Base-by-base conservation (phyloP, 2,797 vertebrate genomes). In the Helicolenus hilgendorfi region DNA sequence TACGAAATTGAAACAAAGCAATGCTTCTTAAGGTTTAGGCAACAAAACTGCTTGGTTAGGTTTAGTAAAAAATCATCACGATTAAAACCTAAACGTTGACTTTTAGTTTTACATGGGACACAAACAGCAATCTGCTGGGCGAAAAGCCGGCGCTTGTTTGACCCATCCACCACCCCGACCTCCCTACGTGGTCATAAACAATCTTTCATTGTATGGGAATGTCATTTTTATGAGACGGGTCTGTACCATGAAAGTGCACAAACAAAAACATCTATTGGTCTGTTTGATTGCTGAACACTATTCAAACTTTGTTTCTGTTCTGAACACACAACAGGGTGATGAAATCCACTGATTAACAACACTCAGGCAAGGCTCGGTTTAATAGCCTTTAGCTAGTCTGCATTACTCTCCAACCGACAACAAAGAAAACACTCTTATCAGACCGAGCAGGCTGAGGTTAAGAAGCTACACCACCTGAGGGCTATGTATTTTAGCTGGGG, bases 341-440 rank as follows among this genome's bases (percentile, higher is more conserved):
- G 83, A 91, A 94, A 93, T 92, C 88, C 93, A 77, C 87, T 71
- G 92, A 96, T 94, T 93, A 96, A 85, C 89, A 90, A 78, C 76
- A 83, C 71, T 72, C 65, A 62, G 86, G 79, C 81, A 80, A 86
- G 87, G 88, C 89, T 94, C n/a, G 79, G 80, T 94, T 95, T 91
- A 93, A 90, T 91, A 92, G 93, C 92, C 72, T 95, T 92, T 85
- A 93, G 92, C 92, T 76, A 88, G 90, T 92, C 92, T 91, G 80
- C 87, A 87, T 92, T 90, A 91, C 92, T 92, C 81, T 93, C 83
- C 79, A 90, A 82, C 83, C 80, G 82, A 94, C 91, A 94, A 96
- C 95, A 95, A 96, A 95, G 92, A n/a, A 85, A 89, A 84, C 85
- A 83, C 77, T 94, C 89, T 97, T 97, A 97, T 97, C 96, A 91